Evolutionary conservation across 1,140 invertebrate species (phyloP), one percentile per base, ranked within the genome.

Genomic region (Zophobas morio): DNA sequence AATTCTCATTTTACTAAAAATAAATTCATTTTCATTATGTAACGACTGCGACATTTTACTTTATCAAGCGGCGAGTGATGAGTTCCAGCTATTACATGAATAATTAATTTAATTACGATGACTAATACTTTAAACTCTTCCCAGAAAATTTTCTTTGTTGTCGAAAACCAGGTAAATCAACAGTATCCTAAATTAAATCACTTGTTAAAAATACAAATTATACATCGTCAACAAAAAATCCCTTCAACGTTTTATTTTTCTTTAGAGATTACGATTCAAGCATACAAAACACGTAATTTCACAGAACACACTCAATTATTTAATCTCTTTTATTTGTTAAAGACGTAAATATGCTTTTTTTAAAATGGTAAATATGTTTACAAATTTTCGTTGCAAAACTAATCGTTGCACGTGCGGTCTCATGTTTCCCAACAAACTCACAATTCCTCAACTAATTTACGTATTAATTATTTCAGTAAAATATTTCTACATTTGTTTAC

Each of bases 351-450:
- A 47, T 73, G 40, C 20, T 73, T 37, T 73, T 70, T 70, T 42
- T 40, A 54, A 73, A 73, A 73, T 73, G 32, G 71, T 73, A 73
- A 73, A 73, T 73, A 73, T 73, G 71, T 73, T 73, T 73, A 73
- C 71, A 73, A 73, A 73, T 73, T 73, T 73, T 73, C 71, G n/a
- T 56, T 73, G 51, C 71, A 73, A 47, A 73, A 73, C 6, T 39
- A 66, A 66, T 66, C 33, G 42, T 66, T 66, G 33, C 60, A 57
- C 54, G n/a, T 42, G 53, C 35, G 33, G 37, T 66, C 35, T 33
- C 34, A 42, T 42, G 39, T 66, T 66, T 42, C 60, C 42, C 35
- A 66, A 66, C 33, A 66, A 66, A 66, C 33, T 20, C 39, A 66
- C 60, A 40, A 66, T 66, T 66, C 60, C 40, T 42, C n/a, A 42